phyloP scores from a whole-genome alignment of 2,113 vertebrate species.

The Oreochromis aureus region DNA sequence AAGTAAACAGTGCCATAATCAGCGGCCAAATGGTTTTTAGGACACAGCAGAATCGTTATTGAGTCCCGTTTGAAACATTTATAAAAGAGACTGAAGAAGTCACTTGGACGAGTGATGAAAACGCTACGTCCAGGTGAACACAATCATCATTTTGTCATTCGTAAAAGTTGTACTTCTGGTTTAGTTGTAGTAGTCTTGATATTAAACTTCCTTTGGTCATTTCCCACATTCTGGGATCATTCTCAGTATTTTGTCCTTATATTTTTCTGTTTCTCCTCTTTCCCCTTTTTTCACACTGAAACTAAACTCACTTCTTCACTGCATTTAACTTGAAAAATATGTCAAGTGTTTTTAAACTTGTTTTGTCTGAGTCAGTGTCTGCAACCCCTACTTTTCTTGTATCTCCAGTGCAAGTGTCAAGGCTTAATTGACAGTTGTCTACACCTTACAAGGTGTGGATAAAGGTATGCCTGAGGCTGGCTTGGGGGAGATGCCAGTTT shows the following conservation, averaged over 20 bases:
- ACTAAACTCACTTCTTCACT: background rate
- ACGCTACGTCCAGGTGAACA: no score
- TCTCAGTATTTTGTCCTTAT: background rate
- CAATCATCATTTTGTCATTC: no score
- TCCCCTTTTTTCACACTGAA: rapidly evolving
- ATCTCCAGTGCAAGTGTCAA: background rate
- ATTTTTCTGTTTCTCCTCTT: rapidly evolving
- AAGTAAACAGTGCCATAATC: background rate
- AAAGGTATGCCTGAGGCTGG: background rate
- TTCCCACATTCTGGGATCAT: background rate
- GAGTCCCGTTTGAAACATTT: background rate
- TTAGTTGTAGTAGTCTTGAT: background rate
- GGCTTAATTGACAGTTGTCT: background rate
- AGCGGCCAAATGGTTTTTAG: background rate
- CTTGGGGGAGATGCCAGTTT: background rate
- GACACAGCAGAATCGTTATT: background rate
- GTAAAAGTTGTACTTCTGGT: background rate
- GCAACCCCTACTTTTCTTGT: background rate
- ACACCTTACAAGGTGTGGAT: background rate
- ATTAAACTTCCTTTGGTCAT: background rate
- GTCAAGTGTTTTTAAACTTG: background rate
- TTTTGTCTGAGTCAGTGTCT: background rate
- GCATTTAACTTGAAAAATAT: background rate
- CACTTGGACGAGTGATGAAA: no score
- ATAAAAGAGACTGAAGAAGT: background rate